Conservation (phyloP, 2,797 vertebrate genomes). For the Gila robusta region DNA sequence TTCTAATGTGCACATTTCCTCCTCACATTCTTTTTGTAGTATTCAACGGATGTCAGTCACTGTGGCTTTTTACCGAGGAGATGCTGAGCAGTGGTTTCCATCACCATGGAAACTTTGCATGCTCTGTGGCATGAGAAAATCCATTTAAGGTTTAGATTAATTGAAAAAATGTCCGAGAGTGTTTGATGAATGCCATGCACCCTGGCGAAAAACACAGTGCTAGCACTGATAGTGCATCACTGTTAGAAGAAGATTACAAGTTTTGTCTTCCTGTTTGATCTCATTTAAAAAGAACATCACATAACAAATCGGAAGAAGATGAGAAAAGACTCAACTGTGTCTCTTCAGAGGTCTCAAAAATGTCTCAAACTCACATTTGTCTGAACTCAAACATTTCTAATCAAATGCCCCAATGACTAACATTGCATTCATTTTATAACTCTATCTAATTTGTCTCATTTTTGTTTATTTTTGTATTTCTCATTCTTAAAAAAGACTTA, state of each 20-base stretch:
- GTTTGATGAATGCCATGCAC: constrained; percentile 59
- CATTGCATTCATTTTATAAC: neutral
- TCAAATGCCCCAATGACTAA: neutral
- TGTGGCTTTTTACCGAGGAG: constrained; percentile 61
- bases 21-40: constrained; percentile 62
- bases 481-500: neutral
- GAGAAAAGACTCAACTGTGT: neutral
- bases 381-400: neutral
- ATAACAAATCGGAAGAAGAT: neutral
- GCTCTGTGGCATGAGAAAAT: constrained; percentile 64
- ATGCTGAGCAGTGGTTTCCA: constrained; percentile 60
- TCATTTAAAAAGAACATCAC: neutral
- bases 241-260: constrained; percentile 22
- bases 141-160: constrained; percentile 67
- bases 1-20: constrained; percentile 66
- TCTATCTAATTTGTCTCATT: neutral
- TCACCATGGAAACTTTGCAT: constrained; percentile 68
- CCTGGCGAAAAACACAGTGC: constrained; percentile 50
- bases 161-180: constrained; percentile 53
- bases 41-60: constrained; percentile 66
- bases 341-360: neutral
- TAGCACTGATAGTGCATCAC: constrained; percentile 41
- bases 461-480: constrained; percentile 4
- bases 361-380: neutral
- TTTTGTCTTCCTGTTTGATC: neutral